Base-by-base conservation (phyloP, 2,888 invertebrate genomes). In the Andrena chrysosceles region DNA sequence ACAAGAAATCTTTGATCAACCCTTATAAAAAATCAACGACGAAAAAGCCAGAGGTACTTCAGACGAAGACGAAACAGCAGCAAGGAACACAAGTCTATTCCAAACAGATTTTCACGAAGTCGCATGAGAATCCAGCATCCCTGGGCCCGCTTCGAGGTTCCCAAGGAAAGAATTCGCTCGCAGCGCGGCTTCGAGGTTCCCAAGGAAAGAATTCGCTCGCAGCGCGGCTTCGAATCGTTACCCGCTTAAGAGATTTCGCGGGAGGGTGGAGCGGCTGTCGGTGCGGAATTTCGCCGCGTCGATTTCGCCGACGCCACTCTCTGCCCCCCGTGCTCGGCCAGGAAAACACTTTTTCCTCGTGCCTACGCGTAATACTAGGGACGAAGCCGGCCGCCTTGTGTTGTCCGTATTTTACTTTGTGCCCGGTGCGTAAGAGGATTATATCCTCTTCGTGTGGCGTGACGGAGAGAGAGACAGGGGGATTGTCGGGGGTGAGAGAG, bases 341-440 rank as follows among this genome's bases (percentile, higher is more conserved):
- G 26, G 26, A 26, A 48, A 77, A 48, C 48, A 66, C 48, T 59
- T 54, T 70, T 75, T 60, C 72, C 60, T 75, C 68, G 81, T 84
- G 77, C 81, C 77, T 82, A 84, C 81, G 85, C 86, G 85, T 85
- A 89, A 89, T 84, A 86, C 84, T 76, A 68, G 86, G 84, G 86
- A 49, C 29, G 13, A 16, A 20, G 73, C 85, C 84, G 81, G 77
- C 59, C 75, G 85, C 85, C 81, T 85, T 75, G 81, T 79, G 87
- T 87, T 84, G 88, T 78, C 83, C 85, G 89, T 88, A 92, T 91
- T 94, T 93, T 93, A 93, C 93, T 92, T 93, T 93, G 92, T 93
- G 91, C 92, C 87, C 90, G 90, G 91, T 90, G 91, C 92, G 91
- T 93, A 94, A 94, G 94, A 93, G 93, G 94, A 93, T 94, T 94